Conservation (phyloP, 2,113 vertebrate species). For the Pseudolaguvia tuberculata region DNA sequence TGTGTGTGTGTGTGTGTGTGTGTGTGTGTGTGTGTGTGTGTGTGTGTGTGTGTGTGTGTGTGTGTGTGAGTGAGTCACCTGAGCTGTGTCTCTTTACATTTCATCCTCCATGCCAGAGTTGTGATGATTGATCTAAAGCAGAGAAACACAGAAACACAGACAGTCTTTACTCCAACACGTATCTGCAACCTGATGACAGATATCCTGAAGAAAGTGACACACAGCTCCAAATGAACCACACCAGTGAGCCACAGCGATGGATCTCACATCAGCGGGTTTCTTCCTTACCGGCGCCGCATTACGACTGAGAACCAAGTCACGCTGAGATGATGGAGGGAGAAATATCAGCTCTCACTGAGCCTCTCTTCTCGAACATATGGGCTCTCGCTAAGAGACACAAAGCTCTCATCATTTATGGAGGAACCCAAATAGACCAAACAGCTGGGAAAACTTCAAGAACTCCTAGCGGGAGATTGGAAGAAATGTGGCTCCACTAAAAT, state of each 20-base stretch:
- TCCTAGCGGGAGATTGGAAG: conserved; percentile 8
- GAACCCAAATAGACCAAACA: conserved; percentile 21
- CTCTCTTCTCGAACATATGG: conserved; percentile 32
- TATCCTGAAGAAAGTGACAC: neutral
- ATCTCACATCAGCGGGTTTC: conserved; percentile 23
- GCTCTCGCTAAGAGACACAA: conserved; percentile 18
- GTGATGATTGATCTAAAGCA: conserved; percentile 66
- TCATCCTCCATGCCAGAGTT: conserved; percentile 71
- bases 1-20: no score
- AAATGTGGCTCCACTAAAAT: neutral
- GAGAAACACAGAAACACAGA: conserved; percentile 24
- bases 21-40: no score
- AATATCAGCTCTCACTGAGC: conserved; percentile 19
- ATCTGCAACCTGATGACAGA: conserved; percentile 20
- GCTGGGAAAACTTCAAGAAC: conserved; percentile 34
- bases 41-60: neutral
- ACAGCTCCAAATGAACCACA: conserved; percentile 46
- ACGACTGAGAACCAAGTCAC: conserved; percentile 28
- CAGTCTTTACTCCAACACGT: conserved; percentile 16
- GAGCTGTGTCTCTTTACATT: conserved; percentile 59
- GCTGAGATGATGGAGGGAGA: conserved; percentile 36
- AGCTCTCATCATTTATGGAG: conserved; percentile 29
- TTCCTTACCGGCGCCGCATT: conserved; percentile 20
- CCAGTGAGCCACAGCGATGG: conserved; percentile 3
- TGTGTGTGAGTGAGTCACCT: conserved; percentile 23